These are phyloP conservation scores for Eledona agricola DNA, from an alignment of 2,888 invertebrate species.

Conservation along the genomic window DNA sequence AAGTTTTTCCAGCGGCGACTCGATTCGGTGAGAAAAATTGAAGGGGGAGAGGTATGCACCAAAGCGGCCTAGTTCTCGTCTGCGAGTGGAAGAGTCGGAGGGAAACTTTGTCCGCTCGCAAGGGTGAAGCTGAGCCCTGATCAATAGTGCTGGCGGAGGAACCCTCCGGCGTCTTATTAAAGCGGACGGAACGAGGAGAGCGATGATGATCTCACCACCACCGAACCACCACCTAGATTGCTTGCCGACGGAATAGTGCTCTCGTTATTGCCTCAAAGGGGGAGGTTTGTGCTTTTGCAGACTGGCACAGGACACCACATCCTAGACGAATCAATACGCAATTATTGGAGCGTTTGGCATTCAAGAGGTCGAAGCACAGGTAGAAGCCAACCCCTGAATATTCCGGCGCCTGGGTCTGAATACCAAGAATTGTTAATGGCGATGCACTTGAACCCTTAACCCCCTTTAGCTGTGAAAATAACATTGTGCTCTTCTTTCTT, in stretches of 20 bases:
- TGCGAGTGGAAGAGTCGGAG: conserved; percentile 51
- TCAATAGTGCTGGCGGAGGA: conserved; percentile 54
- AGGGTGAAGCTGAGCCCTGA: conserved; percentile 46
- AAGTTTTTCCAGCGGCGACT: too few species aligned
- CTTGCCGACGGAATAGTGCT: conserved; percentile 40
- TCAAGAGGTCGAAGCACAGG: conserved; percentile 42
- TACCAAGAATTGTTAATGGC: too few species aligned
- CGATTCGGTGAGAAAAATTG: too few species aligned
- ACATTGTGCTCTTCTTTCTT: too few species aligned
- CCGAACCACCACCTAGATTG: conserved; percentile 38
- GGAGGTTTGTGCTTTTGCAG: conserved; percentile 27
- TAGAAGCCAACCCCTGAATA: conserved; percentile 41
- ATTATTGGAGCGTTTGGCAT: conserved; percentile 50
- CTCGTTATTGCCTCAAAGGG: conserved; percentile 42
- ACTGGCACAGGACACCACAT: conserved; percentile 10
- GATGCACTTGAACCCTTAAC: too few species aligned
- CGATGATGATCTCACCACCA: conserved; percentile 52
- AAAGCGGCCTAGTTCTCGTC: too few species aligned
- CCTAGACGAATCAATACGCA: conserved; percentile 47
- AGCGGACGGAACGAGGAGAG: conserved; percentile 50
- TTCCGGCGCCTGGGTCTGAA: conserved; percentile 40
- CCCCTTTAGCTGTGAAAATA: too few species aligned
- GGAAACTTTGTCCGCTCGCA: conserved; percentile 53
- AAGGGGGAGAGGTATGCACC: too few species aligned
- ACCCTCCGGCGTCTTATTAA: conserved; percentile 55